Evolutionary conservation across 1,140 invertebrate species (phyloP).

Genomic region (Batillaria attramentaria): DNA sequence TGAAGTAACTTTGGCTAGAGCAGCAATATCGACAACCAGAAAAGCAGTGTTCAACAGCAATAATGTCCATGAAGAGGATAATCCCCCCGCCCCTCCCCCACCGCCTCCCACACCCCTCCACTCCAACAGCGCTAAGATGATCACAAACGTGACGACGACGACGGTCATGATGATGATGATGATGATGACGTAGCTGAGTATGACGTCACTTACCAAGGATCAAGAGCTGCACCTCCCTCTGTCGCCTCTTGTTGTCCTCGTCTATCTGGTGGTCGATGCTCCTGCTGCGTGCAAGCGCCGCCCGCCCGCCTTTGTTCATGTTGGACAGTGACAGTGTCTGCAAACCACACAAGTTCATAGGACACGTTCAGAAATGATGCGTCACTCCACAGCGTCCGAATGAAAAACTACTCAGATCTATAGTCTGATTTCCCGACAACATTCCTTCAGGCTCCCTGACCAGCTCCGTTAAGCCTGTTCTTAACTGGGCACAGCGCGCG

Average conservation of each 20-base stretch:
- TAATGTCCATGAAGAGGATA: not conserved
- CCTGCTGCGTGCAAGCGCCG: slow-evolving; percentile 58
- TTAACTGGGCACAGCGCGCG: too few relatives aligned
- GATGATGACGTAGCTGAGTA: not conserved
- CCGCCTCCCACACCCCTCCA: not conserved
- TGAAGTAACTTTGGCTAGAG: too few relatives aligned
- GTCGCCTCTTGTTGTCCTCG: slow-evolving; percentile 59
- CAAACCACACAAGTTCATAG: not conserved
- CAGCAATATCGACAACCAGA: not conserved
- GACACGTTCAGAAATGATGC: not conserved
- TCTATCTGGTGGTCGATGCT: slow-evolving; percentile 66
- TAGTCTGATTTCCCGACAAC: too few relatives aligned
- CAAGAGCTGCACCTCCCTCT: slow-evolving; percentile 61
- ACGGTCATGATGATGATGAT: slow-evolving; percentile 1
- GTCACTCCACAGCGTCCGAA: not conserved
- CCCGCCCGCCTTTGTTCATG: slow-evolving; percentile 53
- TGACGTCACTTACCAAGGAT: slow-evolving; percentile 55
- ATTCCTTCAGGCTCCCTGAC: too few relatives aligned
- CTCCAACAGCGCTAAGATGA: not conserved
- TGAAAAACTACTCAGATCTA: too few relatives aligned
- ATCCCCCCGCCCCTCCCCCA: not conserved
- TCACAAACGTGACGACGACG: not conserved
- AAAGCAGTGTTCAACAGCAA: not conserved
- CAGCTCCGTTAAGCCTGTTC: too few relatives aligned
- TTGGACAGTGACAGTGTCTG: slow-evolving; percentile 51